Evolutionary conservation across 2,113 vertebrate genomes (phyloP), one percentile per base, ranked within the genome.

Genomic region (Erythrocercus mccallii): DNA sequence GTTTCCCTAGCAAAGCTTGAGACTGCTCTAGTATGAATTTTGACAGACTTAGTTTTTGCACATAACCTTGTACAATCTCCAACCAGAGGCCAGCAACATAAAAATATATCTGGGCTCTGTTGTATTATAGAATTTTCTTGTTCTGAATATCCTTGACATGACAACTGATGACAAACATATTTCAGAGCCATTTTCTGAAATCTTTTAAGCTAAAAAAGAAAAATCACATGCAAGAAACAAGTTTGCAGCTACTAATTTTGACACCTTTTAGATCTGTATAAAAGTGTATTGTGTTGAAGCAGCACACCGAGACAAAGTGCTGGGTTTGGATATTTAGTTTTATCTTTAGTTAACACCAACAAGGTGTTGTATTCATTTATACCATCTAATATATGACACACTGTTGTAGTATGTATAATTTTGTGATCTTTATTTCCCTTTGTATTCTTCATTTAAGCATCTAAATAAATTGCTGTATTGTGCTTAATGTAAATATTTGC

Each of bases 381-480:
- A 97, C 98, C 98, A 98, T 98, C 98, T 98, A 98, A 98, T 98
- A 98, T 98, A 98, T 98, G 98, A 98, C 98, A 98, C 98, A 98
- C 98, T 98, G 98, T 98, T 98, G 98, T 98, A 98, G 98, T 99
- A 98, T 98, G 98, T 99, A 98, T 98, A 98, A 98, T 99, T 98
- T 98, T 99, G 98, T 99, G 98, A 98, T 98, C 97, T 99, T 98
- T 98, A 98, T 98, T 98, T 99, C 98, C 98, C 99, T 98, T 98
- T 98, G 98, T 98, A 97, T 98, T 98, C 98, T 99, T 98, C 97
- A 97, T 99, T 98, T 98, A 98, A 98, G 98, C 99, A 99, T 99
- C 98, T 99, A 98, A 99, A 99, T 99, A 99, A 99, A 99, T 99
- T 99, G 98, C 98, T 99, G 99, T 99, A 98, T 98, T 99, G 99